Conservation (phyloP, 2,797 vertebrate genomes). For the Eulemur albifrons region DNA sequence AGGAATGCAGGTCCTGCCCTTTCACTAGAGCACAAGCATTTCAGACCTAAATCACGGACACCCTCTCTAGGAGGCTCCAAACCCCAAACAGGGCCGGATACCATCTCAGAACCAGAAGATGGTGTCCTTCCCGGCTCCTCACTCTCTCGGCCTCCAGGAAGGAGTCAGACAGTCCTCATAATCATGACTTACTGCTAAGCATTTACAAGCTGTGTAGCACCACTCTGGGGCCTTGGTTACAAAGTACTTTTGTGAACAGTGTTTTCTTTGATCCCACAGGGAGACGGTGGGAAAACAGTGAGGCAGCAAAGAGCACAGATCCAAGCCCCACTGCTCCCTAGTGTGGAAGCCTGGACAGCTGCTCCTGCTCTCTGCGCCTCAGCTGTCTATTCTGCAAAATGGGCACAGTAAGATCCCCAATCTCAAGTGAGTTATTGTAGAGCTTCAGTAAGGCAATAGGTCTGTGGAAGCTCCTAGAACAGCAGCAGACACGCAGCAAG, state of each 20-base stretch:
- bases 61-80: neutral
- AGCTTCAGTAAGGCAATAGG: neutral
- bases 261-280: neutral
- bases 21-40: neutral
- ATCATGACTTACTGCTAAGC: neutral
- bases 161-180: neutral
- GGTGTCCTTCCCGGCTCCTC: neutral
- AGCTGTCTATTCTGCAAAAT: neutral
- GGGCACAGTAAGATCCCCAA: neutral
- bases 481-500: neutral
- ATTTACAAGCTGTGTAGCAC: neutral
- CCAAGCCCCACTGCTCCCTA: neutral
- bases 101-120: no score
- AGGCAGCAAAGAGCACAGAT: neutral
- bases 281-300: neutral
- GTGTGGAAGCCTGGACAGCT: neutral
- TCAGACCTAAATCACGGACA: neutral
- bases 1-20: neutral
- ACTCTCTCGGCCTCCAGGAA: neutral
- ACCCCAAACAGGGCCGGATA: neutral
- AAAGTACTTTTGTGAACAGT: no score
- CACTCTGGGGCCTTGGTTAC: neutral
- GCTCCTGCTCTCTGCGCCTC: neutral
- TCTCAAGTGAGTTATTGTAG: fast-evolving
- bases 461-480: neutral